Percentiles rank a stretch among this genome's conserved stretches.
phyloP scores from a whole-genome alignment of 2,113 vertebrate genomes.

The Cololabis saira region DNA sequence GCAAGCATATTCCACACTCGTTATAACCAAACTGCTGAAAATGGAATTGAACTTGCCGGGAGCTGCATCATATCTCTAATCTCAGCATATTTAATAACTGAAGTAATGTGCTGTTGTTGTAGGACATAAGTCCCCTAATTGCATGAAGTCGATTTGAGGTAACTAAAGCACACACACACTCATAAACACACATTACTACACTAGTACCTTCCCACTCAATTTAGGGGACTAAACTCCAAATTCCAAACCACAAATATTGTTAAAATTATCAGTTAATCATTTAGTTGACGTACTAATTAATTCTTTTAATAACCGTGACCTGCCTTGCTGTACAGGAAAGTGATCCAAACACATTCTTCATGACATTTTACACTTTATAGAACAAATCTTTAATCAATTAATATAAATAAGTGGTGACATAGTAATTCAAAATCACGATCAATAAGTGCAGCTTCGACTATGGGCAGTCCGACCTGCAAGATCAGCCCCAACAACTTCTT shows the following conservation, averaged over 20 bases:
- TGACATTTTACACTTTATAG: background rate
- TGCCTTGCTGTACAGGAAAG: background rate
- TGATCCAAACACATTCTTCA: background rate
- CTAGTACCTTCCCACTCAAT: background rate
- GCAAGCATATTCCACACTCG: background rate
- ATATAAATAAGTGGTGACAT: conserved; percentile 1
- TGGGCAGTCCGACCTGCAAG: conserved; percentile 62
- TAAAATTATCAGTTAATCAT: background rate
- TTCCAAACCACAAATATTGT: conserved; percentile 4
- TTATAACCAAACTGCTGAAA: conserved; percentile 67
- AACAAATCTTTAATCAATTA: background rate
- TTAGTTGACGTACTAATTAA: background rate
- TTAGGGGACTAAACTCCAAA: background rate
- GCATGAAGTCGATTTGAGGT: conserved; percentile 48
- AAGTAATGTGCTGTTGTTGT: conserved; percentile 52
- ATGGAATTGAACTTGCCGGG: conserved; percentile 63
- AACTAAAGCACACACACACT: conserved; percentile 1
- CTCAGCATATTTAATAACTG: conserved; percentile 63
- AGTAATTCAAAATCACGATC: background rate
- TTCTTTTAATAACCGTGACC: background rate
- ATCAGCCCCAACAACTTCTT: conserved; percentile 77
- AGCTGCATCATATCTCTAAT: conserved; percentile 65
- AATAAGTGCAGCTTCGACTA: conserved; percentile 1
- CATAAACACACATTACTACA: conserved; percentile 4
- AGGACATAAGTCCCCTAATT: conserved; percentile 64